Evolutionary conservation across 2,113 vertebrate genomes (phyloP), one percentile per base, ranked within the genome.

Genomic region (Stigmatopora nigra): DNA sequence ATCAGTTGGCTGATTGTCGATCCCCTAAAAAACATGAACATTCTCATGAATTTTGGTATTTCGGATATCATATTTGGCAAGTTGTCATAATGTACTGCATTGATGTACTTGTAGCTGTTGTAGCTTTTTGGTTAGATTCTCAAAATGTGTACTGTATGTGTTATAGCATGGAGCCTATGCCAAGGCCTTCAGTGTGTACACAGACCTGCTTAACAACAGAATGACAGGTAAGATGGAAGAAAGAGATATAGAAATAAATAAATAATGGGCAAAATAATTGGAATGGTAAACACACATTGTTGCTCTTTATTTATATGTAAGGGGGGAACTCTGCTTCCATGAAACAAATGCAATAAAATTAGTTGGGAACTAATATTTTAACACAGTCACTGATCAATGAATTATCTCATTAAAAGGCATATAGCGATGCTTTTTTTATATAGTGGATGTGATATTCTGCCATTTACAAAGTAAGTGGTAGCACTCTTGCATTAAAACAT

Each of bases 161-260:
- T 10, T 44, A 15, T 83, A 99, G 97, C 86, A 96, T 16, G 87
- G 83, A 49, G 93, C 92, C 58, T 10, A 57, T 19, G 3, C 25
- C 5, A 93, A 92, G 78, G 95, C 95, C 0, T 92, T 95, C 59
- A 88, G 79, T 49, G 60, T 86, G 61, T 98, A 96, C 74, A 81
- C 88, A 0, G 93, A 94, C 45, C 64, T 98, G 83, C 77, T 93
- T 47, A 96, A 97, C 84, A 91, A 91, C 78, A 91, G 92, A 61
- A 77, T 94, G 49, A 88, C 36, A 0, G 96, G 97, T 98, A 70
- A 92, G 92, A 71, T 2, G n/a, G 0, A 35, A 5, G 1, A 45
- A 12, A 22, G 35, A 5, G 10, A 22, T 8, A 9, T 25, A 47
- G 10, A 6, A 3, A n/a, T n/a, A 8, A 22, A 47, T 16, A 6